Percentiles rank a stretch among this genome's conserved stretches.
These are phyloP conservation scores for Andrena hattorfiana DNA, from an alignment of 2,888 invertebrate genomes.

Conservation along the genomic window DNA sequence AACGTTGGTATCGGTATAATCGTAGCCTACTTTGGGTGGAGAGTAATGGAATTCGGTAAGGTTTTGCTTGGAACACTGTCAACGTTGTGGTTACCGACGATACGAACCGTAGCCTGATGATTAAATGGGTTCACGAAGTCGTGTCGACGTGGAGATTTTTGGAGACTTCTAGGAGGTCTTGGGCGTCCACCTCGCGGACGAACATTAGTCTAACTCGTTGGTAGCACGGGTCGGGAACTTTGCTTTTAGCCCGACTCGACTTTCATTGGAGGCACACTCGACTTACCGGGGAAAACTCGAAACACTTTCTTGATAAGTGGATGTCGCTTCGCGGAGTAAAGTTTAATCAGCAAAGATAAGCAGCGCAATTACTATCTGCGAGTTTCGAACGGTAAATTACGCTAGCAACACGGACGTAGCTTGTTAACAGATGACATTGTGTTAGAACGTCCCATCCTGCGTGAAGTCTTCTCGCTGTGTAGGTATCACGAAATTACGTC, in stretches of 20 bases:
- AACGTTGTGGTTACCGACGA: background rate
- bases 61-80: too few species aligned
- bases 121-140: slow-evolving; percentile 47
- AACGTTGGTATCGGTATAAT: too few species aligned
- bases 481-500: background rate
- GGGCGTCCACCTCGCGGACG: slow-evolving; percentile 44
- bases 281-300: slow-evolving; percentile 46
- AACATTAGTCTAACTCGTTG: slow-evolving; percentile 71
- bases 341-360: slow-evolving; percentile 34
- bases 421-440: background rate
- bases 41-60: too few species aligned
- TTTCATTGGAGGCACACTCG: slow-evolving; percentile 49
- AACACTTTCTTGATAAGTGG: slow-evolving; percentile 62
- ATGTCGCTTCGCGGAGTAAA: slow-evolving; percentile 34
- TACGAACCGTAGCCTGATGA: background rate
- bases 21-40: too few species aligned
- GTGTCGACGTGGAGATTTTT: slow-evolving; percentile 44
- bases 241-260: slow-evolving; percentile 66
- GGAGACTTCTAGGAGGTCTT: slow-evolving; percentile 57
- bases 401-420: background rate
- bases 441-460: background rate
- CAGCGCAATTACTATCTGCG: background rate
- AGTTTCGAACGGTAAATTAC: slow-evolving; percentile 4
- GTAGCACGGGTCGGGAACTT: slow-evolving; percentile 68
- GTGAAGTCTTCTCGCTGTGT: background rate